Conservation (phyloP, 2,888 invertebrate genomes). For the Zaprionus lineosus region DNA sequence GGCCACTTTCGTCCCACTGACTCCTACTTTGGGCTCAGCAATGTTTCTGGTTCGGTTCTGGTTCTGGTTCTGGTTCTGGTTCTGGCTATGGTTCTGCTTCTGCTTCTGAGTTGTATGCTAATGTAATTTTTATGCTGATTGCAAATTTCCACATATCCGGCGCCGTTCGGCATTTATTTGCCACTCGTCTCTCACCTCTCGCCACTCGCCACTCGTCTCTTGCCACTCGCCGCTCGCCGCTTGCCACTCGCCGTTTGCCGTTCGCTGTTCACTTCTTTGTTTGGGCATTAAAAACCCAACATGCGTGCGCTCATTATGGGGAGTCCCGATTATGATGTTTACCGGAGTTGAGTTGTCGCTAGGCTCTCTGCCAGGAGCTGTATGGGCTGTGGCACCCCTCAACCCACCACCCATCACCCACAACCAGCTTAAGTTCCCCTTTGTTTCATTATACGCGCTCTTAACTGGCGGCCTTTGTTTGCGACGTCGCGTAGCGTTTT, state of each 20-base stretch:
- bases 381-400: background rate
- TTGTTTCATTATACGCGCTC: slow-evolving; percentile 35
- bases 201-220: background rate
- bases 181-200: background rate
- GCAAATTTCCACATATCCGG: slow-evolving; percentile 76
- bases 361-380: slow-evolving; percentile 29
- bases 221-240: background rate
- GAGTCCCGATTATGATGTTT: slow-evolving; percentile 57
- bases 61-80: background rate
- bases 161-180: background rate
- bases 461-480: slow-evolving; percentile 56
- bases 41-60: background rate
- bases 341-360: slow-evolving; percentile 35
- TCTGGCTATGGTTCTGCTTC: background rate
- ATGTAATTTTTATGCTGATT: slow-evolving; percentile 78
- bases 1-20: slow-evolving; percentile 1
- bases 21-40: background rate
- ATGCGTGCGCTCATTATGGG: slow-evolving; percentile 23
- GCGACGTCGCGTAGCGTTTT: slow-evolving; percentile 49
- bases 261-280: slow-evolving; percentile 47
- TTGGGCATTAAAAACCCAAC: slow-evolving; percentile 35
- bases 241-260: no score
- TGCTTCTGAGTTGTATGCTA: slow-evolving; percentile 51
- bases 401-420: background rate
- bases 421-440: slow-evolving; percentile 21